phyloP scores from a whole-genome alignment of 2,113 vertebrate genomes.

The Python bivittatus region DNA sequence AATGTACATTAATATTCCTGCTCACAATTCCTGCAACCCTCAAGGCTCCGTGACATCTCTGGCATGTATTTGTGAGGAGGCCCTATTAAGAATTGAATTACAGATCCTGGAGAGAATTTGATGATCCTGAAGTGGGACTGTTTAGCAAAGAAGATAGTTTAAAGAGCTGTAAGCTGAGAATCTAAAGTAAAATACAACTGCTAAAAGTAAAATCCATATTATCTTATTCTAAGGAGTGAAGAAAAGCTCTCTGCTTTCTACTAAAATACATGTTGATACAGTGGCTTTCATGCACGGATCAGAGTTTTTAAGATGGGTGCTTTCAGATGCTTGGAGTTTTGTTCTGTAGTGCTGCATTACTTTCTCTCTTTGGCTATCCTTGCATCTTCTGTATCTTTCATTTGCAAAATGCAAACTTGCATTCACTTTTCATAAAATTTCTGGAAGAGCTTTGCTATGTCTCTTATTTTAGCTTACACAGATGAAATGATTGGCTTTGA shows the following conservation, averaged over 20 bases:
- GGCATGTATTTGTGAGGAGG: neutral
- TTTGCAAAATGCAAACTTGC: slow-evolving; percentile 11
- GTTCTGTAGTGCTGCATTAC: neutral
- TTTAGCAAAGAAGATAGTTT: slow-evolving; percentile 24
- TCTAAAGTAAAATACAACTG: neutral
- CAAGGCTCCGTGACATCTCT: neutral
- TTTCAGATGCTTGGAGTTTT: neutral
- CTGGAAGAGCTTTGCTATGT: neutral
- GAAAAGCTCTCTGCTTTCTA: neutral
- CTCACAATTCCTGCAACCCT: neutral
- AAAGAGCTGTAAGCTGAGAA: neutral
- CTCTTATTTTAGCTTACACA: slow-evolving; percentile 5
- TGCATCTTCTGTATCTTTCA: neutral
- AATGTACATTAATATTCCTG: neutral
- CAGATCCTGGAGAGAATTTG: neutral
- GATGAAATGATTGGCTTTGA: slow-evolving; percentile 29
- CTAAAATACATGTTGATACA: slow-evolving; percentile 12
- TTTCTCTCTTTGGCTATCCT: neutral
- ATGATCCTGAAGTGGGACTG: neutral
- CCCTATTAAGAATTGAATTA: neutral
- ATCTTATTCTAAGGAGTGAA: neutral
- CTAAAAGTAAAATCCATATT: neutral
- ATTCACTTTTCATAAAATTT: slow-evolving; percentile 29
- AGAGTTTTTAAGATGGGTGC: slow-evolving; percentile 2
- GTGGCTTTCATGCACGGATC: neutral